Evolutionary conservation across 2,888 invertebrate species (phyloP), one percentile per base, ranked within the genome.

Genomic region (Patella pellucida): DNA sequence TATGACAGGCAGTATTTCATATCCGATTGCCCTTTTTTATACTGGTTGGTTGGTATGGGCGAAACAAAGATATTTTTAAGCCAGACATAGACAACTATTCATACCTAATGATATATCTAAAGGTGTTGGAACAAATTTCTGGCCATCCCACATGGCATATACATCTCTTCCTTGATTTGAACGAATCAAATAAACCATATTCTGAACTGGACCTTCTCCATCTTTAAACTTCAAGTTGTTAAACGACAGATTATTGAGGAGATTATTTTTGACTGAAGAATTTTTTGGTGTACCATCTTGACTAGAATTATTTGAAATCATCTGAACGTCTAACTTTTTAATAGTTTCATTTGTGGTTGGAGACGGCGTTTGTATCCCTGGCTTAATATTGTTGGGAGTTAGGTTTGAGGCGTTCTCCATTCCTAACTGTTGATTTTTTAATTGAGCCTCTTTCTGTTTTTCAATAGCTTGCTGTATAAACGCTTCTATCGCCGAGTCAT

Each of bases 121-220:
- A 23, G 62, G 62, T 23, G 62, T 62, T 62, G 62, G 62, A 19
- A 62, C 71, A 71, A 71, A 71, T 50, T 51, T 71, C 23, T 50
- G n/a, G 23, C 71, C 71, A 71, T 71, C 52, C 71, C 71, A 71
- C 50, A 52, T 23, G 23, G 71, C 71, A 71, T 52, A 71, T 31
- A 71, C 52, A 51, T 52, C 52, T 51, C n/a, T 71, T 50, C 71
- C 71, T 71, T 51, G 52, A 23, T 51, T 52, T 16, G 71, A 71
- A n/a, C 52, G 15, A n/a, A 71, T 71, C 15, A 52, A 71, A 71
- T 71, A 71, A 11, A 71, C 71, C 71, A 71, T 71, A n/a, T 51
- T 62, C 11, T 23, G 19, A 12, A 62, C 23, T 23, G 62, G 62
- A 16, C 62, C 62, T 23, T 19, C 23, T 14, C 23, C 23, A 62